These are phyloP conservation scores for Hybos culiciformis DNA, from an alignment of 2,888 invertebrate genomes.

Conservation along the genomic window DNA sequence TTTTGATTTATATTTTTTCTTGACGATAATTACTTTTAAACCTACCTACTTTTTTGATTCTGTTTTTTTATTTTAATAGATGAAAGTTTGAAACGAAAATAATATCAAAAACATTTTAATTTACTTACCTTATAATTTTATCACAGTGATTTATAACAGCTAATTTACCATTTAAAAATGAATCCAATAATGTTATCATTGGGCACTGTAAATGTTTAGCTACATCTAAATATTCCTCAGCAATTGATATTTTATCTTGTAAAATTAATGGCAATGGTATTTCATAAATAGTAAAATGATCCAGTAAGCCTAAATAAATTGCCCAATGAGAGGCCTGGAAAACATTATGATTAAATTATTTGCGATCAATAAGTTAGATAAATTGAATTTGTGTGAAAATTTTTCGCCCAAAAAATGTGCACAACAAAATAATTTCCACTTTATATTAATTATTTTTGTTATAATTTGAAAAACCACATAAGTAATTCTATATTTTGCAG, in stretches of 20 bases:
- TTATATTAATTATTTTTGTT: no score
- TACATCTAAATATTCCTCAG: conserved; percentile 59
- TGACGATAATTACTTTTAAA: no score
- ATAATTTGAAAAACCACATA: background rate
- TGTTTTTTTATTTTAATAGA: no score
- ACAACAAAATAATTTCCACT: no score
- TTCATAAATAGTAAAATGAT: conserved; percentile 52
- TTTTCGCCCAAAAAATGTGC: no score
- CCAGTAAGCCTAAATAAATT: conserved; percentile 49
- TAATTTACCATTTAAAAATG: conserved; percentile 46
- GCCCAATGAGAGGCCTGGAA: conserved; percentile 54
- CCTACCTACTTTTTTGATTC: no score
- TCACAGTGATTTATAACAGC: conserved; percentile 44
- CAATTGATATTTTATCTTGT: conserved; percentile 63
- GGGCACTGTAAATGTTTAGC: conserved; percentile 50
- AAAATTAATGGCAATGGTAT: conserved; percentile 64
- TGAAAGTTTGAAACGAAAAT: conserved; percentile 1
- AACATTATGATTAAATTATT: no score
- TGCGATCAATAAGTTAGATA: no score
- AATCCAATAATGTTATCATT: conserved; percentile 57
- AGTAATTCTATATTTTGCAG: background rate
- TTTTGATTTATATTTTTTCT: no score
- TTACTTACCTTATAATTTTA: conserved; percentile 40
- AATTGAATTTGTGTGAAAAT: no score
- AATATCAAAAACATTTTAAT: conserved; percentile 4